Evolutionary conservation across 2,888 invertebrate genomes (phyloP).

Genomic region (Rhagium mordax): DNA sequence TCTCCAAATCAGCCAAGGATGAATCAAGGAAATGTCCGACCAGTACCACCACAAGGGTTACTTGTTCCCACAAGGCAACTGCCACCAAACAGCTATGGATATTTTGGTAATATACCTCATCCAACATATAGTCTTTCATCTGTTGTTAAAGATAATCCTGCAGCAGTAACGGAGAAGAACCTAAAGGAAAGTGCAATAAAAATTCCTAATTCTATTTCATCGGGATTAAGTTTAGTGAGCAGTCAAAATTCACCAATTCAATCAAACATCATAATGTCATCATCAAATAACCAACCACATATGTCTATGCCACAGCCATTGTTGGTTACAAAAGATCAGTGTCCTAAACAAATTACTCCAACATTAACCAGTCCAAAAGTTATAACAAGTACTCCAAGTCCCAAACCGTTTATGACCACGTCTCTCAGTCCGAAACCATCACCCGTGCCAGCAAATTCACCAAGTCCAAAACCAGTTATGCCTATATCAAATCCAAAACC

Average conservation of each 20-base stretch:
- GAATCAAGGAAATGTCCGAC: slow-evolving; percentile 55
- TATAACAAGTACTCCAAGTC: slow-evolving; percentile 34
- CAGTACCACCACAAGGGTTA: slow-evolving; percentile 57
- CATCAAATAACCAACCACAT: slow-evolving; percentile 19
- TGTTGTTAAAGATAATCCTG: slow-evolving; percentile 51
- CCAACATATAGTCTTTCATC: slow-evolving; percentile 41
- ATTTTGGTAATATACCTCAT: slow-evolving; percentile 46
- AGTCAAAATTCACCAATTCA: slow-evolving; percentile 16
- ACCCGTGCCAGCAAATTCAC: slow-evolving; percentile 33
- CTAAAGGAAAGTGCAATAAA: slow-evolving; percentile 15
- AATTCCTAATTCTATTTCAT: background rate
- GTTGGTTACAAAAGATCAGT: slow-evolving; percentile 38
- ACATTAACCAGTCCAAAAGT: slow-evolving; percentile 7
- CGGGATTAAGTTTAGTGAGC: slow-evolving; percentile 18
- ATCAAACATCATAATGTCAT: slow-evolving; percentile 11
- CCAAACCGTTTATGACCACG: slow-evolving; percentile 26
- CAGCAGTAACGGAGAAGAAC: slow-evolving; percentile 59
- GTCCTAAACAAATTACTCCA: slow-evolving; percentile 28
- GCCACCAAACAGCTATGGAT: slow-evolving; percentile 50
- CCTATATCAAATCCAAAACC: slow-evolving; percentile 41
- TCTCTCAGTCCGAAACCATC: slow-evolving; percentile 35
- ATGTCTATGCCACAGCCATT: slow-evolving; percentile 32
- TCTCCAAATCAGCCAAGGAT: slow-evolving; percentile 55
- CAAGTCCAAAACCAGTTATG: slow-evolving; percentile 21
- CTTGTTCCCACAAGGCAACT: slow-evolving; percentile 58